Percentiles rank a stretch among this genome's conserved stretches.
phyloP scores from a whole-genome alignment of 2,797 vertebrate species.

The Hemitrygon akajei region DNA sequence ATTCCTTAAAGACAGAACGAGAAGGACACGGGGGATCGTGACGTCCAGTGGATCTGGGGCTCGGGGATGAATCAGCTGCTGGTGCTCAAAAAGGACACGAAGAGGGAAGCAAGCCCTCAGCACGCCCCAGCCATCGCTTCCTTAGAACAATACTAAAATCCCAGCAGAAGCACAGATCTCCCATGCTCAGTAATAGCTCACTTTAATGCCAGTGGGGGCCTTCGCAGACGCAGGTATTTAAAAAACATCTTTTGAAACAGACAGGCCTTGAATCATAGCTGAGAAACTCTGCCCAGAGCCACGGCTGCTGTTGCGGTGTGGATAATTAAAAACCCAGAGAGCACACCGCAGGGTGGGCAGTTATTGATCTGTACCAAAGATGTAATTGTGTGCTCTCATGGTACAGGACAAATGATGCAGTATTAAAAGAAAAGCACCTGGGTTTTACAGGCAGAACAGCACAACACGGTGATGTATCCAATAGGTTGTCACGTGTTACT shows the following conservation, averaged over 20 bases:
- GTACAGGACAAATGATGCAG: no score
- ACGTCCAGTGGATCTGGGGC: background rate
- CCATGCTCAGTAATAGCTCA: background rate
- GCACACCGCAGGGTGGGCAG: no score
- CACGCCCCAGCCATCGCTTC: background rate
- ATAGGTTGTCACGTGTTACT: no score
- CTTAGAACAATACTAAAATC: background rate
- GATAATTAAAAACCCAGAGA: no score
- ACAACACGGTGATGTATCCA: no score
- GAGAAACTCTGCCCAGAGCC: background rate
- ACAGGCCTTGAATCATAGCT: background rate
- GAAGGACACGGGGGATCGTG: background rate
- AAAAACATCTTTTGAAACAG: background rate
- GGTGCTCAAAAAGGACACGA: background rate
- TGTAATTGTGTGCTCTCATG: no score
- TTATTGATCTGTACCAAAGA: no score
- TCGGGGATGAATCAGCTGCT: background rate
- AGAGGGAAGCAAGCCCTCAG: background rate
- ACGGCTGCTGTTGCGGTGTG: no score
- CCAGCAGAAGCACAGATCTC: background rate
- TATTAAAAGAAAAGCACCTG: no score
- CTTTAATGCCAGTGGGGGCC: background rate
- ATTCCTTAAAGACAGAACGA: background rate
- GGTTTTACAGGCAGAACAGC: no score
- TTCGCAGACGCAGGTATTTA: background rate